These are phyloP conservation scores for Choreutis nemorana DNA, from an alignment of 2,888 invertebrate species.

Conservation along the genomic window DNA sequence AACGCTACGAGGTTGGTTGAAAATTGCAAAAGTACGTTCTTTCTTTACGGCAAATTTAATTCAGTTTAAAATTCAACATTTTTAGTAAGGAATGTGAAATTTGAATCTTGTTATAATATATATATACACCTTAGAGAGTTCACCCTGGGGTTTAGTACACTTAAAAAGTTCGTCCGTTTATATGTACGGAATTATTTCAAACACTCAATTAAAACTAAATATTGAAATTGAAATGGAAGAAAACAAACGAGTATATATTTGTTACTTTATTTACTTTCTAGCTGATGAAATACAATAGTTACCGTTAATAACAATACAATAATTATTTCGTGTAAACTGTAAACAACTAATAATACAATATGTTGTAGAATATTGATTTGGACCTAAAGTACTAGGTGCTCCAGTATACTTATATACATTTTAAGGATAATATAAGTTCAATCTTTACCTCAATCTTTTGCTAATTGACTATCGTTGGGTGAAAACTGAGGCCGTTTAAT, in stretches of 20 bases:
- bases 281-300: slow-evolving; percentile 50
- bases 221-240: no score
- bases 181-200: no score
- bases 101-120: no score
- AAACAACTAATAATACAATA: slow-evolving; percentile 29
- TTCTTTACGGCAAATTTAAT: no score
- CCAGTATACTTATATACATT: slow-evolving; percentile 41
- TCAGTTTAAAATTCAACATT: no score
- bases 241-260: slow-evolving; percentile 11
- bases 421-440: slow-evolving; percentile 35
- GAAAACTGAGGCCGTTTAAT: slow-evolving; percentile 44
- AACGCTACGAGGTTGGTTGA: no score
- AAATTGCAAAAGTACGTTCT: no score
- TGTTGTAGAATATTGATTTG: slow-evolving; percentile 24
- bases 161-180: no score
- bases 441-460: slow-evolving; percentile 49
- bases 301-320: slow-evolving; percentile 45
- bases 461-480: slow-evolving; percentile 68
- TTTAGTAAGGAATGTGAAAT: no score
- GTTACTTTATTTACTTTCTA: slow-evolving; percentile 41
- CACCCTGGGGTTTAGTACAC: no score
- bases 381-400: slow-evolving; percentile 21
- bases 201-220: no score
- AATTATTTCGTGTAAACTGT: slow-evolving; percentile 35
- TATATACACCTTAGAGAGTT: no score